phyloP scores from a whole-genome alignment of 2,113 vertebrate species.

The Otocyon megalotis region DNA sequence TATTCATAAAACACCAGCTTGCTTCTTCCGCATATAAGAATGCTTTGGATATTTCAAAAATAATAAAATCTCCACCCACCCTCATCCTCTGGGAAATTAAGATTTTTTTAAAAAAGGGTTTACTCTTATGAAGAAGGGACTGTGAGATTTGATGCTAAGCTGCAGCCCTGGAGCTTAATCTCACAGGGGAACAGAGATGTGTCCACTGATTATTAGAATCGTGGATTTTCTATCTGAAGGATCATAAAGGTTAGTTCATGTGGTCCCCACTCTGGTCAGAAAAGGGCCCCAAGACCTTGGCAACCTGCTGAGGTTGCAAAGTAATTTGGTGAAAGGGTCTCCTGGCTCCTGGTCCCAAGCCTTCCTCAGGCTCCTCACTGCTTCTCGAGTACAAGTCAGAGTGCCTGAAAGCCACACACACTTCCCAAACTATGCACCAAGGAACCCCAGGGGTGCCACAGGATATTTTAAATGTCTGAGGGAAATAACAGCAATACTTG shows the following conservation, averaged over 20 bases:
- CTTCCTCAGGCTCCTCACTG: background rate
- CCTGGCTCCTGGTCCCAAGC: background rate
- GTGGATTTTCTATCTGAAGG: too few species aligned
- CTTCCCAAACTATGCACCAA: background rate
- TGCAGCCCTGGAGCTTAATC: background rate
- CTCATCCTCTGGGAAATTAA: background rate
- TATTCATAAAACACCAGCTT: background rate
- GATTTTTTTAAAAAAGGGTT: background rate
- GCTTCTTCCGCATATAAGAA: background rate
- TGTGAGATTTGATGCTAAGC: accelerated
- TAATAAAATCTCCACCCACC: background rate
- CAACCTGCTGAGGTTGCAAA: background rate
- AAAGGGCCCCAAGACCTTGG: background rate
- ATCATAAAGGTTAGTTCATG: background rate
- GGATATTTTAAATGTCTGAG: background rate
- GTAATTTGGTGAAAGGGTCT: background rate
- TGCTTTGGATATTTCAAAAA: background rate
- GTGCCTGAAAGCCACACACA: accelerated
- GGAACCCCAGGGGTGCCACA: accelerated
- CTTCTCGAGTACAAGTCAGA: background rate
- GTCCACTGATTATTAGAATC: background rate
- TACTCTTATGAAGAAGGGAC: background rate
- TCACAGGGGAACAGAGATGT: background rate
- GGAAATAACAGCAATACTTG: background rate
- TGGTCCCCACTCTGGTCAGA: background rate